Percentiles rank a stretch among this genome's conserved stretches.
Conservation (phyloP, 2,888 invertebrate species). For the Eristalis pertinax region DNA sequence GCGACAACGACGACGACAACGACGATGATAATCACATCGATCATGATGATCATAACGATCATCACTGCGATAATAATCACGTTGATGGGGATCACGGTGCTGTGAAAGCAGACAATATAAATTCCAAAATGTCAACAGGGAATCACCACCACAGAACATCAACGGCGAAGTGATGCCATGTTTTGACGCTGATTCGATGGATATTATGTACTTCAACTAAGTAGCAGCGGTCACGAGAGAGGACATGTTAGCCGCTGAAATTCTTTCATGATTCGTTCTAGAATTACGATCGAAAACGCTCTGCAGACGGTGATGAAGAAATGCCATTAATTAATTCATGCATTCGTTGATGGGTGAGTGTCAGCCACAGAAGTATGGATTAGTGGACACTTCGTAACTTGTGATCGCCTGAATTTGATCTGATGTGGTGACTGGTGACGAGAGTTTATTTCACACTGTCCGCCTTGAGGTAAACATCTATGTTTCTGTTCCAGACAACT, state of each 20-base stretch:
- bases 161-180: conserved; percentile 29
- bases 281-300: neutral
- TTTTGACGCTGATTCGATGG: conserved; percentile 57
- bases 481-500: too few relatives aligned
- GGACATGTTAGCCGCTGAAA: neutral
- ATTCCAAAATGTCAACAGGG: conserved; percentile 60
- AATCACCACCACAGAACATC: conserved; percentile 45
- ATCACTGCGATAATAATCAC: neutral
- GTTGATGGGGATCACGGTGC: conserved; percentile 38
- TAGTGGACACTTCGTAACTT: neutral
- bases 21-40: neutral
- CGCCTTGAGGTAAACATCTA: too few relatives aligned
- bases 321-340: neutral
- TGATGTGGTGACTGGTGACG: too few relatives aligned
- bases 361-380: neutral
- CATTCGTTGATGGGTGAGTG: neutral
- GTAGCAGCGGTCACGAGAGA: neutral
- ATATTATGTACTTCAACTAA: conserved; percentile 10
- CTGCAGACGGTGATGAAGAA: neutral
- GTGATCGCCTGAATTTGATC: neutral
- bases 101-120: conserved; percentile 64
- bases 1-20: conserved; percentile 7
- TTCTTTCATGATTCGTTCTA: neutral
- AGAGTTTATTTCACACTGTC: too few relatives aligned
- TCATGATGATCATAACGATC: conserved; percentile 1